A percentile compares a stretch with the other conserved stretches of the same genome.
Conservation (phyloP, 2,113 vertebrate genomes). For the Suricata suricatta region DNA sequence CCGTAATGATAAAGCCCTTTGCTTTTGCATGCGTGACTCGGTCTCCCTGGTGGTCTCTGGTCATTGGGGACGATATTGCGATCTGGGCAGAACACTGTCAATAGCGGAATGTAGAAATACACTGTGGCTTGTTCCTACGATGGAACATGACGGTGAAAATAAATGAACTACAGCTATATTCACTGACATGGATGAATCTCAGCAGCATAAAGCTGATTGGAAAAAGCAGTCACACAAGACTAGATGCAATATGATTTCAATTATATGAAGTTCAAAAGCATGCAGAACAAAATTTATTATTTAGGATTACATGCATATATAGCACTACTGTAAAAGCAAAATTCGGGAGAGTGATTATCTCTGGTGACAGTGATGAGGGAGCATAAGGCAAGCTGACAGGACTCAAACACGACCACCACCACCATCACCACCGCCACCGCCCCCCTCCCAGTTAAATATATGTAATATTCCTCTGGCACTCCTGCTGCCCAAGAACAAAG, state of each 20-base stretch:
- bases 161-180: neutral
- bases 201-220: neutral
- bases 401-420: too few relatives aligned
- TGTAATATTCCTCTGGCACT: too few relatives aligned
- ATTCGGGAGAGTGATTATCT: neutral
- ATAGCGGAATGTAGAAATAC: neutral
- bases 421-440: too few relatives aligned
- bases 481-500: too few relatives aligned
- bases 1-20: too few relatives aligned
- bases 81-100: neutral
- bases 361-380: neutral
- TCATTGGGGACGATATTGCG: too few relatives aligned
- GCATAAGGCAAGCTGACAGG: too few relatives aligned
- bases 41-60: too few relatives aligned
- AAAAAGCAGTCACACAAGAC: constrained; percentile 49
- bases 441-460: too few relatives aligned
- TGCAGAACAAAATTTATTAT: constrained; percentile 6
- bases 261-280: constrained; percentile 40
- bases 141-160: constrained; percentile 6
- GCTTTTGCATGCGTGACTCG: too few relatives aligned
- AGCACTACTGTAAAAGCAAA: neutral
- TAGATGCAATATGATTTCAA: constrained; percentile 1
- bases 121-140: neutral
- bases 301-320: neutral
- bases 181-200: neutral